phyloP scores from a whole-genome alignment of 2,113 vertebrate species.

The Anseranas semipalmata region DNA sequence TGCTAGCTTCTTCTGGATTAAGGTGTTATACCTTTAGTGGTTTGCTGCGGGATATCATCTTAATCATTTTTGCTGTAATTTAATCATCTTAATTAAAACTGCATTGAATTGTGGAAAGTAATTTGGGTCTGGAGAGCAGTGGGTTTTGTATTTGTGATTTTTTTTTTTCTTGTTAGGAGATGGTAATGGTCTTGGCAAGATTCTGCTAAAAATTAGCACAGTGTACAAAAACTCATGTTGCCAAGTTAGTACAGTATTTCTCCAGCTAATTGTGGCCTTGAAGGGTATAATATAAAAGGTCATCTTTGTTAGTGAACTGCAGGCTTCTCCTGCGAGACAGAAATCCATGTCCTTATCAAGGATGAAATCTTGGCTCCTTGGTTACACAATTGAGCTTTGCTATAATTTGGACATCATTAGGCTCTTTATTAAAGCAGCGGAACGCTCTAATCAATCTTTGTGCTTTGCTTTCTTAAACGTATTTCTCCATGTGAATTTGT shows the following conservation, averaged over 20 bases:
- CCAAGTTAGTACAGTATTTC: constrained; percentile 50
- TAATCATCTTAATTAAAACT: constrained; percentile 63
- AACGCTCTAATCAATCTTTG: constrained; percentile 50
- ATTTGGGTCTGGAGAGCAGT: constrained; percentile 55
- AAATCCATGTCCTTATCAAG: constrained; percentile 68
- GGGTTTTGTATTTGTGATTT: neutral
- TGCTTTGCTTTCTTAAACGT: constrained; percentile 29
- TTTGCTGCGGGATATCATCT: constrained; percentile 47
- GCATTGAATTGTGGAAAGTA: constrained; percentile 56
- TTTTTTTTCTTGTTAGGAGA: neutral
- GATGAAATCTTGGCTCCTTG: constrained; percentile 68
- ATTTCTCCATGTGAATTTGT: neutral
- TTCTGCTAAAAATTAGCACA: constrained; percentile 48
- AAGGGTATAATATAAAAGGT: constrained; percentile 61
- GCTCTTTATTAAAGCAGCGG: constrained; percentile 57
- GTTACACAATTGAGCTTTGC: constrained; percentile 68
- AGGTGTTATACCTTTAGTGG: constrained; percentile 57
- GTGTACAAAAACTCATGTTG: constrained; percentile 51
- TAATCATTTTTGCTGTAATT: constrained; percentile 70
- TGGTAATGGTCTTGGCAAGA: constrained; percentile 33
- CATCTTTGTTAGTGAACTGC: constrained; percentile 69
- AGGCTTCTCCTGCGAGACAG: constrained; percentile 53
- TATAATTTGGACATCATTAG: constrained; percentile 72
- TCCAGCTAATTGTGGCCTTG: constrained; percentile 65
- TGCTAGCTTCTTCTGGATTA: constrained; percentile 21